phyloP scores from a whole-genome alignment of 1,140 invertebrate genomes.

The Caerostris extrusa region DNA sequence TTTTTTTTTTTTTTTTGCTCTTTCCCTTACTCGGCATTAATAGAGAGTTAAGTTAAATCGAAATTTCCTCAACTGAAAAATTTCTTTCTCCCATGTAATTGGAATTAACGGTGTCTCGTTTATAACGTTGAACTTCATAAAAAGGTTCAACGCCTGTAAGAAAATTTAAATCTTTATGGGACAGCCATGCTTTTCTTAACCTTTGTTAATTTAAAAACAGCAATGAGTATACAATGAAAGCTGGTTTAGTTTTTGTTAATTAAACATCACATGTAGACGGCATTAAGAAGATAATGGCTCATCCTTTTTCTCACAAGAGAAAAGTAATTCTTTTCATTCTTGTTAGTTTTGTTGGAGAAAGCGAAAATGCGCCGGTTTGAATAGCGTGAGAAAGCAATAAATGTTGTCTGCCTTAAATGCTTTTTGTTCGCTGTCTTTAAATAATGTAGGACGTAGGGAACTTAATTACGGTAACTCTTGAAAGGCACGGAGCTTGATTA shows the following conservation, averaged over 20 bases:
- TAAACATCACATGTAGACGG: conserved; percentile 26
- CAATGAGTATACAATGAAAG: conserved; percentile 14
- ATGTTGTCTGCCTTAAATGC: background rate
- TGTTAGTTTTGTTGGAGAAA: background rate
- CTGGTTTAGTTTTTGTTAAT: background rate
- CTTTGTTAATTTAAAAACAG: conserved; percentile 33
- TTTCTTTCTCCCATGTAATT: conserved; percentile 9
- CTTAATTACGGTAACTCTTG: background rate
- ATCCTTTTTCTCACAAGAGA: background rate
- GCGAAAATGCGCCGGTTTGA: background rate
- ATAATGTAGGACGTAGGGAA: background rate
- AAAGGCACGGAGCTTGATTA: background rate
- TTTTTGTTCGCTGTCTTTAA: background rate
- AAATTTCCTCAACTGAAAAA: conserved; percentile 6
- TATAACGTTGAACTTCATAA: background rate
- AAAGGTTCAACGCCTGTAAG: background rate
- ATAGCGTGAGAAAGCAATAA: conserved; percentile 5
- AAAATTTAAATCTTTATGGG: conserved; percentile 24
- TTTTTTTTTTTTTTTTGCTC: background rate
- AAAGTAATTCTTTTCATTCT: conserved; percentile 4
- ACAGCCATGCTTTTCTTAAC: background rate
- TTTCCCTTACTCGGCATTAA: background rate
- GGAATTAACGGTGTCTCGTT: conserved; percentile 8
- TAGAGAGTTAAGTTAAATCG: conserved; percentile 17
- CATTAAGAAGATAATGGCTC: conserved; percentile 10